Conservation (phyloP, 1,140 invertebrate species). For the Drosophila hydei region DNA sequence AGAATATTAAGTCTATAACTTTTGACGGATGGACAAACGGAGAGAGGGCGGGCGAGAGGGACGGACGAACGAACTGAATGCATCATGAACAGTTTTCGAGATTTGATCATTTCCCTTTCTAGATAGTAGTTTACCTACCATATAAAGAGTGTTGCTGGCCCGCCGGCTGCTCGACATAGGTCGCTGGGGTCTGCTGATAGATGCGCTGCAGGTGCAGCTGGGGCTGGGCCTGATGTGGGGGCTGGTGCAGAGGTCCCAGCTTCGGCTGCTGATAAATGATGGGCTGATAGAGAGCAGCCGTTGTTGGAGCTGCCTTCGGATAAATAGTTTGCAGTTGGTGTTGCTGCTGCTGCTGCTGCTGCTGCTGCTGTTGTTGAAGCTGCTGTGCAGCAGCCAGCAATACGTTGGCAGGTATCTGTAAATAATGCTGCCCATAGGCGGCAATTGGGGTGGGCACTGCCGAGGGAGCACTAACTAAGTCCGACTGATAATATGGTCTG, state of each 20-base stretch:
- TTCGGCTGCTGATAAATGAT: constrained; percentile 58
- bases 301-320: constrained; percentile 33
- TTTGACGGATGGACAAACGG: too few species aligned
- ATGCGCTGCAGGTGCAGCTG: constrained; percentile 60
- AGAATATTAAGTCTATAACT: too few species aligned
- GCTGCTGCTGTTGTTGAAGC: constrained; percentile 62
- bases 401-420: constrained; percentile 71
- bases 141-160: constrained; percentile 36
- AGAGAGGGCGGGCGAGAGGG: too few species aligned
- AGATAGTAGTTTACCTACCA: constrained; percentile 33
- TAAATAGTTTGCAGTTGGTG: constrained; percentile 41
- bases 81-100: background rate
- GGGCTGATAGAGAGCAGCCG: constrained; percentile 45
- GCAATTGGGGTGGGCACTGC: constrained; percentile 17
- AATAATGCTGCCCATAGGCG: constrained; percentile 53
- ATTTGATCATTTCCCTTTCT: too few species aligned
- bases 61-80: too few species aligned
- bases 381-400: constrained; percentile 67
- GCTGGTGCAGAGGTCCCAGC: constrained; percentile 21
- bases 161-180: constrained; percentile 55
- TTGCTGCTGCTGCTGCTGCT: constrained; percentile 60
- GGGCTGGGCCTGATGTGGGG: constrained; percentile 7
- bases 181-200: constrained; percentile 55
- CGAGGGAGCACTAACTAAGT: constrained; percentile 42
- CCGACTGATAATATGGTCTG: constrained; percentile 62